Base-by-base conservation (phyloP, 2,888 invertebrate genomes). In the Drosophila niveifrons region DNA sequence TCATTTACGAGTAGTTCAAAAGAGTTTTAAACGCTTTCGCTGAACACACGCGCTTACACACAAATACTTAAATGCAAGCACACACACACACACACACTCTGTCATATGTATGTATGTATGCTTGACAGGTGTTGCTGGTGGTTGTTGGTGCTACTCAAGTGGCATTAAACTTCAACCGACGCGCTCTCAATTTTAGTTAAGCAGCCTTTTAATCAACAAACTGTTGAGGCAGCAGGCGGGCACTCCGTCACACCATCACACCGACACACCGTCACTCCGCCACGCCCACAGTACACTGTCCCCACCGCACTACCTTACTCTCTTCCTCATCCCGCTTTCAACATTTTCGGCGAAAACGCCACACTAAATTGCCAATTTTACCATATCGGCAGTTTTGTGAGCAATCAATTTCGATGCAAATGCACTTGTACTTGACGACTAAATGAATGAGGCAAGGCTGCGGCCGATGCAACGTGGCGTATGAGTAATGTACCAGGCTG, bases 361-460 rank as follows among this genome's bases (percentile, higher is more conserved):
- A 46, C 50, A 39, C 41, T 23, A 80, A 83, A 86, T 86, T 83
- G 84, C 39, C 87, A 83, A 83, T 83, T 83, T 82, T 62, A 80
- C 78, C 82, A 73, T 79, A 82, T 83, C 88, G 83, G 71, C 85
- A 88, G 81, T 88, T 88, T 85, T 85, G 86, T 75, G 86, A 85
- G 83, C 88, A 85, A 85, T 88, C 85, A 88, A 85, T 88, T 85
- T 85, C 78, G 88, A 85, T 85, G 85, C 85, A 88, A 85, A 85
- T 85, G 81, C 82, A 79, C 88, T 88, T 80, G 82, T 77, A 88
- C 86, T 81, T 88, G 85, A 85, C 82, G 87, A 82, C 83, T 83
- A 81, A 86, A 81, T 86, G 83, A 83, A 86, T 83, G 83, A 72
- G 75, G 72, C 76, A 47, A 55, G 44, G 53, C 58, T 76, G 75